These are phyloP conservation scores for Maniola hyperantus DNA, from an alignment of 2,888 invertebrate genomes.

Conservation along the genomic window DNA sequence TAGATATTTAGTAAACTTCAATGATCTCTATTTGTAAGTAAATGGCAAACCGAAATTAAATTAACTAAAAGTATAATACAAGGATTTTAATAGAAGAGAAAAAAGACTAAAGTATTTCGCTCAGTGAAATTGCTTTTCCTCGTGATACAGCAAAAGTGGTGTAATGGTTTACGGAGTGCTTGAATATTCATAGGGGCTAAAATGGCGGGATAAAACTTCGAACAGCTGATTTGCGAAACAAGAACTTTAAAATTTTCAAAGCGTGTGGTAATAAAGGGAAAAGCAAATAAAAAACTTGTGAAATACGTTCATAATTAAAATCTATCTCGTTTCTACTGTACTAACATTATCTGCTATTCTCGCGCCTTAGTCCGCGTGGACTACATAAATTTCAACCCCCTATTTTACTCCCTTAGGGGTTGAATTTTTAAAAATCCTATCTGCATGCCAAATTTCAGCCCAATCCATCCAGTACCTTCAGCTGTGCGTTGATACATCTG, in stretches of 20 bases:
- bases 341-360: too few species aligned
- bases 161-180: conserved; percentile 54
- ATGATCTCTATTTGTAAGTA: too few species aligned
- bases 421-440: too few species aligned
- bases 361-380: too few species aligned
- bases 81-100: conserved; percentile 1
- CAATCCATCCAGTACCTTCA: too few species aligned
- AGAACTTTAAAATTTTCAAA: conserved; percentile 19
- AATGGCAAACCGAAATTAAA: background rate
- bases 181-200: conserved; percentile 62
- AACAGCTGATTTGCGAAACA: conserved; percentile 52
- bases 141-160: conserved; percentile 54
- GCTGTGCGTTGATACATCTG: too few species aligned
- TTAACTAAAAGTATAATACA: background rate
- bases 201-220: conserved; percentile 61
- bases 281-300: background rate
- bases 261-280: background rate
- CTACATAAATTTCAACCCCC: too few species aligned
- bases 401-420: too few species aligned
- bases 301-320: conserved; percentile 22
- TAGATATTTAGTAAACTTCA: background rate
- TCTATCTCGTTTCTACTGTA: too few species aligned
- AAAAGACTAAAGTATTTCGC: conserved; percentile 18
- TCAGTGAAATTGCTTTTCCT: conserved; percentile 19
- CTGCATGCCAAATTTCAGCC: too few species aligned